Conservation (phyloP, 35 echinoderm and acorn worm genomes). For the Chiridota heheva region DNA sequence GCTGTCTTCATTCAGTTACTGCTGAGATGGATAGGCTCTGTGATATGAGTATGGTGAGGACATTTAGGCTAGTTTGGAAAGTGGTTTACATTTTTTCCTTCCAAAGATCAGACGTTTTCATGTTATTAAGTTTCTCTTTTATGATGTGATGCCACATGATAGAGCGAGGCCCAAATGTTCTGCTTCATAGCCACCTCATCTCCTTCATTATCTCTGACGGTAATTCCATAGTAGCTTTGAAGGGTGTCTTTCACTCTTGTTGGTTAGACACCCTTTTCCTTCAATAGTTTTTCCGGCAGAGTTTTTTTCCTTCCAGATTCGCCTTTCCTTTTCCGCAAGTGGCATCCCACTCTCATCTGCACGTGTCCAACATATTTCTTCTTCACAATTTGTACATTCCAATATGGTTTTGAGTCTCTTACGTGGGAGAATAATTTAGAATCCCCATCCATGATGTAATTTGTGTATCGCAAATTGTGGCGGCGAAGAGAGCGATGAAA, state of each 20-base stretch:
- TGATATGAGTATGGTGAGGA: no score
- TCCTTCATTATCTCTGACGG: constrained; percentile 37
- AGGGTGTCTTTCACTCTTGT: constrained; percentile 37
- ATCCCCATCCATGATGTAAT: constrained; percentile 37
- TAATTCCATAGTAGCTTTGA: constrained; percentile 58
- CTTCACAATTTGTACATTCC: background rate
- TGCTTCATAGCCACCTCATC: constrained; percentile 33
- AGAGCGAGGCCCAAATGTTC: constrained; percentile 39
- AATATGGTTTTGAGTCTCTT: background rate
- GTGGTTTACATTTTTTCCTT: no score
- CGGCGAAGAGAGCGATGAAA: background rate
- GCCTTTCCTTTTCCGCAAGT: background rate
- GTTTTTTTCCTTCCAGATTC: constrained; percentile 3
- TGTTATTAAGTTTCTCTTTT: no score
- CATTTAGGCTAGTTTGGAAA: no score
- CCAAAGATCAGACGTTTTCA: no score
- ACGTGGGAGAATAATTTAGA: background rate
- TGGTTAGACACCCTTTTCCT: constrained; percentile 34
- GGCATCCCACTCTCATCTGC: constrained; percentile 9
- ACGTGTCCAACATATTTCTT: constrained; percentile 33
- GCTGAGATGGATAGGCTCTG: no score
- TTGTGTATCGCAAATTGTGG: background rate
- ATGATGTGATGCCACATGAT: constrained; percentile 33
- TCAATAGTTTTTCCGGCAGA: constrained; percentile 4
- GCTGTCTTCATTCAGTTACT: no score